Base-by-base conservation (phyloP, 1,140 invertebrate species). In the Riptortus pedestris region DNA sequence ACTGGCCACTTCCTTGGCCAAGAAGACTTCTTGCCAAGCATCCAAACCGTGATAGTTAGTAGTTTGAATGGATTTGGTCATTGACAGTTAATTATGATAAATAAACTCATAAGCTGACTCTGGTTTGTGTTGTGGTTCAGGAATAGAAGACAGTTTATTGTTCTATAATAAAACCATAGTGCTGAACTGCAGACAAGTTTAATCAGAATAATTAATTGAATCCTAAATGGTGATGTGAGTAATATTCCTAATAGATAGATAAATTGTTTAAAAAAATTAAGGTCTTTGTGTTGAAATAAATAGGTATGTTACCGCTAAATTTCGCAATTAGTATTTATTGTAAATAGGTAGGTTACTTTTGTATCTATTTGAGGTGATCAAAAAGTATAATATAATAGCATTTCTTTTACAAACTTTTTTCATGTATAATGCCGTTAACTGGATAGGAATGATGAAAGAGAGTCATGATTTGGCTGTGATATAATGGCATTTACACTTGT, bases 1-100 rank as follows among this genome's bases (percentile, higher is more conserved):
- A 91, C 73, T 91, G 88, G 87, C 90, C 90, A 67, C 78, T 91
- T 67, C 86, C 88, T 20, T 89, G 86, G 85, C 86, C 86, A 65
- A 79, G 85, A 73, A 74, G 80, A 68, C 83, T 83, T 73, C 76
- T 80, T 71, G 74, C 81, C 71, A 82, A 84, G 73, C 78, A 80
- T 71, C 79, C 78, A 31, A 81, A 80, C 66, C 72, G 80, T 67
- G 77, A 82, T 71, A 81, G 80, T 80, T 82, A 82, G 79, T 78
- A 77, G 60, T 48, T 11, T 26, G 18, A 55, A 18, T 24, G 14
- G 51, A 9, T 55, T 38, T 14, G n/a, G n/a, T n/a, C n/a, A n/a
- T n/a, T n/a, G n/a, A n/a, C n/a, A 9, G 38, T 11, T n/a, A 43
- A 11, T 43, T 43, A n/a, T 43, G 9, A 43, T 9, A 9, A 43